These are phyloP conservation scores for Caloenas nicobarica DNA, from an alignment of 2,113 vertebrate species.

Conservation along the genomic window DNA sequence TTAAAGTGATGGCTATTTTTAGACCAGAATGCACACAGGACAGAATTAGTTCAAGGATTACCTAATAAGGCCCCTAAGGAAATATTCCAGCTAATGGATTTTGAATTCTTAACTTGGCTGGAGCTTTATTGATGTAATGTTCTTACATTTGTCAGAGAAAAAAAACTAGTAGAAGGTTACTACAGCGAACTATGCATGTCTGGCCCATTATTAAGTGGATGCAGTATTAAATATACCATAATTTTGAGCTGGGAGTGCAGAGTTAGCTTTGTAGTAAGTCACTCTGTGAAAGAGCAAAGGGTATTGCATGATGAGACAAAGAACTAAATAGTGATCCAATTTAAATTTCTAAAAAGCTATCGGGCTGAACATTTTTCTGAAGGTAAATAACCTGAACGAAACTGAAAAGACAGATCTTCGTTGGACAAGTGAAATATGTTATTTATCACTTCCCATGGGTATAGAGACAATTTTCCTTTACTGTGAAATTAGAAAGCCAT, in stretches of 20 bases:
- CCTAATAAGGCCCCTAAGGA: slow-evolving; percentile 40
- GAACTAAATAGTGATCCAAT: not conserved
- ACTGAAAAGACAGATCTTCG: not conserved
- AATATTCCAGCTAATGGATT: slow-evolving; percentile 58
- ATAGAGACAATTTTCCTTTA: not conserved
- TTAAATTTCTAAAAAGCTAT: not conserved
- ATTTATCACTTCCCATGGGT: not conserved
- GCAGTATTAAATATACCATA: not conserved
- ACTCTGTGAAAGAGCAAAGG: not conserved
- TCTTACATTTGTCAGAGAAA: slow-evolving; percentile 25
- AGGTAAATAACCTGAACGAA: not conserved
- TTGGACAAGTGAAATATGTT: not conserved
- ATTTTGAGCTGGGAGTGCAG: not conserved
- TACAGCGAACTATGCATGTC: not conserved
- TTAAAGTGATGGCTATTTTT: slow-evolving; percentile 26
- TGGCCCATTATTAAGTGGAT: not conserved
- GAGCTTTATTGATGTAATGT: slow-evolving; percentile 21
- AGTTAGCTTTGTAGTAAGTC: not conserved
- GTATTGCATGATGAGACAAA: not conserved
- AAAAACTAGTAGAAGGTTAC: not conserved
- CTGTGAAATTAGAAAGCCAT: not conserved
- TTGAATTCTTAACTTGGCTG: slow-evolving; percentile 51
- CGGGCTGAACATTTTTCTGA: not conserved
- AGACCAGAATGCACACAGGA: not conserved
- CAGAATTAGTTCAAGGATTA: slow-evolving; percentile 50